Base-by-base conservation (phyloP, 2,797 vertebrate species). In the Limnodromus scolopaceus region DNA sequence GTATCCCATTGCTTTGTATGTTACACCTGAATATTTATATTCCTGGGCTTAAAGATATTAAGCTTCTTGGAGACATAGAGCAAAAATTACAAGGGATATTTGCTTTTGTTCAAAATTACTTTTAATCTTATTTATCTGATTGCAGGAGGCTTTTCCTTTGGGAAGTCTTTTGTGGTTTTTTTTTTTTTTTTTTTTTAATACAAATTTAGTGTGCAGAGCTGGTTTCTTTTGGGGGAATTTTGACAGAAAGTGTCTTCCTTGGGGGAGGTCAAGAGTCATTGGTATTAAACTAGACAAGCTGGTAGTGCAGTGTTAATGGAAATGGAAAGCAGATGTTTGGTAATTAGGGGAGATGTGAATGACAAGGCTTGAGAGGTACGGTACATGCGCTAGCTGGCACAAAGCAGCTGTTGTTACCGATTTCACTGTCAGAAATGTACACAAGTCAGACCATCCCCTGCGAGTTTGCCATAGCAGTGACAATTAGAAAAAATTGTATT, bases 311-410 rank as follows among this genome's bases (percentile, higher is more conserved):
- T 98, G 99, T 98, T 99, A 99, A 99, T 98, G 98, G 98, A 99
- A 99, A 98, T 99, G 98, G 98, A 99, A 99, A 99, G 99, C 99
- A 99, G 99, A 99, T 99, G 99, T 99, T 99, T 98, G 98, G 99
- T 99, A 99, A 99, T 99, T 99, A 99, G 99, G 98, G 99, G 98
- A 99, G 99, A 99, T 98, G 99, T 99, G 99, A 99, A 98, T 99
- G 99, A 99, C 99, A 99, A 99, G 99, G 99, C 98, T 98, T 97
- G 99, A 99, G 99, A 99, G 98, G 98, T 98, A 98, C 97, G 95
- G 98, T 98, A 99, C 99, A 99, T 98, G 98, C 98, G 99, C 98
- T 98, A 98, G 98, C 98, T 98, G 98, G 98, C 99, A 98, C 99
- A 96, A 98, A 99, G 99, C 99, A 99, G 99, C 99, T 99, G 99